Conservation (phyloP, 2,113 vertebrate species). For the Atractosteus spatula region DNA sequence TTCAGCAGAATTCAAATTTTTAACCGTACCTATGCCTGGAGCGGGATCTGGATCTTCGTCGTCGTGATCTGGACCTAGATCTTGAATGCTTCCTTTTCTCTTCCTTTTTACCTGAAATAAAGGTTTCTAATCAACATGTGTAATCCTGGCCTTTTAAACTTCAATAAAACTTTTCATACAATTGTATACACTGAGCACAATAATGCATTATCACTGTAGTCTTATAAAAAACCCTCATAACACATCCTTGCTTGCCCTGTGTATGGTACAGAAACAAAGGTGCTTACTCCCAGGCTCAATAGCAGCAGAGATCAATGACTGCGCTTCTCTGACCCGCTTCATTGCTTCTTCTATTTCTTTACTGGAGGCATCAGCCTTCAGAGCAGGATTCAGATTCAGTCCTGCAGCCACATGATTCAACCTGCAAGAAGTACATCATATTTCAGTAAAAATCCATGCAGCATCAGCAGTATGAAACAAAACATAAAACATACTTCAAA, state of each 20-base stretch:
- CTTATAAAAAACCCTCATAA: no score
- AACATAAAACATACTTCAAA: no score
- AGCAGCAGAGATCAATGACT: conserved; percentile 94
- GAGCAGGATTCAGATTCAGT: conserved; percentile 77
- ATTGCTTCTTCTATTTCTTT: conserved; percentile 99
- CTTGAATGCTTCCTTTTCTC: conserved; percentile 92
- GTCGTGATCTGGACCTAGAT: conserved; percentile 83
- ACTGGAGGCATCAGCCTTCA: conserved; percentile 89
- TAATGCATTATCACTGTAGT: no score
- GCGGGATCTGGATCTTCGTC: conserved; percentile 86
- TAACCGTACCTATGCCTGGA: conserved; percentile 83
- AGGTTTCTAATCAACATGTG: background rate
- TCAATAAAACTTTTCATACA: background rate
- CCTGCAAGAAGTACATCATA: conserved; percentile 54
- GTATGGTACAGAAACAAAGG: no score
- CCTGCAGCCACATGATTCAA: conserved; percentile 90
- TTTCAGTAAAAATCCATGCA: background rate
- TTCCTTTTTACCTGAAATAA: conserved; percentile 86
- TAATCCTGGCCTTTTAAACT: background rate
- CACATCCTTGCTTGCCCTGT: no score
- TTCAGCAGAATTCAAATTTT: no score
- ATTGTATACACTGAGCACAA: background rate
- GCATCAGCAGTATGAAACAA: no score
- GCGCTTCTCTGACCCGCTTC: conserved; percentile 95
- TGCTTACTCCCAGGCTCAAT: conserved; percentile 91